Evolutionary conservation across 2,797 vertebrate genomes (phyloP).

Genomic region (Simalia tracyae): DNA sequence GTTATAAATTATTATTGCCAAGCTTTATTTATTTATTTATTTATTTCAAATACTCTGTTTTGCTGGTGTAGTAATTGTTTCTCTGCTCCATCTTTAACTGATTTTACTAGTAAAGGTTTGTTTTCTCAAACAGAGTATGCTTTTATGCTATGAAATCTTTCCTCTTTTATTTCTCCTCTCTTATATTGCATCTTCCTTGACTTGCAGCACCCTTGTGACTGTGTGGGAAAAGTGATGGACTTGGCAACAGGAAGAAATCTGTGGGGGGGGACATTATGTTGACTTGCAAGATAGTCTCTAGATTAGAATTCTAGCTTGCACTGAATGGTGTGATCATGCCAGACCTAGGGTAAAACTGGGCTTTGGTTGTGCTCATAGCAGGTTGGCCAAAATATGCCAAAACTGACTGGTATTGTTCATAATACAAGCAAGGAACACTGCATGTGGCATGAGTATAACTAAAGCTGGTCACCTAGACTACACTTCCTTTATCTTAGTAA

Average conservation of each 20-base stretch:
- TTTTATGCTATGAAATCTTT: not conserved
- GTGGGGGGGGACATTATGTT: not conserved
- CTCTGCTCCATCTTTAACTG: not conserved
- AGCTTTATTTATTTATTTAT: not conserved
- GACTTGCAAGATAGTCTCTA: not conserved
- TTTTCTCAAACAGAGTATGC: not conserved
- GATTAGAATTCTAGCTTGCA: not conserved
- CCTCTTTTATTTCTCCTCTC: too few species aligned
- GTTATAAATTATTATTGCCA: not conserved
- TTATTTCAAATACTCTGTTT: not conserved
- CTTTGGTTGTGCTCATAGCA: not conserved
- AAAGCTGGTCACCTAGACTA: not conserved
- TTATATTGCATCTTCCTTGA: not conserved
- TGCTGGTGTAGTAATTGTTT: not conserved
- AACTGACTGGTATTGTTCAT: not conserved
- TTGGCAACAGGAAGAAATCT: not conserved
- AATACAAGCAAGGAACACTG: not conserved
- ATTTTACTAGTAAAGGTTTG: not conserved
- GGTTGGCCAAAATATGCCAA: not conserved
- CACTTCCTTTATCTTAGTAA: not conserved
- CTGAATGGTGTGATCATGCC: not conserved
- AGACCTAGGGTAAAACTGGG: not conserved
- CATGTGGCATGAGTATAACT: not conserved
- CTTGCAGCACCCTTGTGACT: not conserved
- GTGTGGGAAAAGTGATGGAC: not conserved